These are phyloP conservation scores for Sylvicola cinctus DNA, from an alignment of 2,888 invertebrate genomes.

Conservation along the genomic window DNA sequence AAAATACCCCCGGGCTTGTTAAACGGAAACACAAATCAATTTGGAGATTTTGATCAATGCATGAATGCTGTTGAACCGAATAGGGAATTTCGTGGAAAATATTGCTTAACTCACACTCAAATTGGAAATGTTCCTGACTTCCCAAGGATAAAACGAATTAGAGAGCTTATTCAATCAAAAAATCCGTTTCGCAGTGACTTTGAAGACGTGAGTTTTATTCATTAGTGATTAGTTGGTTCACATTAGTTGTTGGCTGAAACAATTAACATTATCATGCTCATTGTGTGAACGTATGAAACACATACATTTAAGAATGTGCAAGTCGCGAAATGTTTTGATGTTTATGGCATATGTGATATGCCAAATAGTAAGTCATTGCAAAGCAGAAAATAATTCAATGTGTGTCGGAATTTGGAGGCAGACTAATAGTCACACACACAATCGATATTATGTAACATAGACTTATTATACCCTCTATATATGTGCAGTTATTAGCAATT, in stretches of 20 bases:
- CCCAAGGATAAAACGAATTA: conserved; percentile 15
- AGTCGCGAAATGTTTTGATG: background rate
- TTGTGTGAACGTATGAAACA: no score
- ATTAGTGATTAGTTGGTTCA: background rate
- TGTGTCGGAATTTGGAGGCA: no score
- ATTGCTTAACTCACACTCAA: conserved; percentile 42
- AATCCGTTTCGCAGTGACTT: conserved; percentile 37
- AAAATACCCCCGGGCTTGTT: conserved; percentile 1
- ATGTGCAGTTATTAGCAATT: no score
- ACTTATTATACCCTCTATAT: no score
- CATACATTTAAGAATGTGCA: background rate
- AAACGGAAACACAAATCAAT: conserved; percentile 2
- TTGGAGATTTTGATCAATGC: conserved; percentile 2
- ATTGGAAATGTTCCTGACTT: conserved; percentile 30
- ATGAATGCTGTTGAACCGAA: background rate
- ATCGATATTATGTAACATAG: no score
- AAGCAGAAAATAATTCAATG: no score
- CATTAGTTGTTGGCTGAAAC: background rate
- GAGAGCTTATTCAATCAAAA: conserved; percentile 33
- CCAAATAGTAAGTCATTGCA: no score
- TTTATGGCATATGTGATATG: no score
- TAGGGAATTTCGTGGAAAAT: conserved; percentile 28
- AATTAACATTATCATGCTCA: no score
- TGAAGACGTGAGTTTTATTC: conserved; percentile 36
- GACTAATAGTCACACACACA: no score